These are phyloP conservation scores for Empidonax alnorum DNA, from an alignment of 2,113 vertebrate species.

Conservation along the genomic window DNA sequence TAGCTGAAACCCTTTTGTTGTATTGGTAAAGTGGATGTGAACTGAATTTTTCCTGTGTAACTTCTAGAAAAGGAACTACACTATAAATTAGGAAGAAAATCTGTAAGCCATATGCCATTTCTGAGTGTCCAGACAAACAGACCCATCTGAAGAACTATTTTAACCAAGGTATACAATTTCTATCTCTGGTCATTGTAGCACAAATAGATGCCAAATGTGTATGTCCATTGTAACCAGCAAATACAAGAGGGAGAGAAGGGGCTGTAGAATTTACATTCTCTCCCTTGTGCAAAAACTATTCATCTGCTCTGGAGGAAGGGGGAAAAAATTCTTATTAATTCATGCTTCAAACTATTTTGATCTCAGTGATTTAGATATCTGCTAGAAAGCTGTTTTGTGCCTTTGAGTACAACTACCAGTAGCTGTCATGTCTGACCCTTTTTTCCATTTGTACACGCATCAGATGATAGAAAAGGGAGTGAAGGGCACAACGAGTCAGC, in stretches of 20 bases:
- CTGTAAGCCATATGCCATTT: background rate
- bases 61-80: background rate
- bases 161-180: background rate
- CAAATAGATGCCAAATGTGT: background rate
- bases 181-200: background rate
- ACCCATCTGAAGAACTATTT: background rate
- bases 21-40: background rate
- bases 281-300: background rate
- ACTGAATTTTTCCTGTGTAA: background rate
- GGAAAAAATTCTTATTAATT: background rate
- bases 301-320: background rate
- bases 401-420: background rate
- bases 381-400: background rate
- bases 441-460: background rate
- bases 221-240: accelerated
- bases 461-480: background rate
- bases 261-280: background rate
- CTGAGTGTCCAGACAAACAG: background rate
- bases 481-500: background rate
- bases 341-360: background rate
- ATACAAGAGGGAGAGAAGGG: background rate
- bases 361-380: background rate
- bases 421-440: background rate
- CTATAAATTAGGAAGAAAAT: background rate
- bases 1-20: background rate